These are phyloP conservation scores for Cephalopachus bancanus DNA, from an alignment of 2,797 vertebrate genomes.

Conservation along the genomic window DNA sequence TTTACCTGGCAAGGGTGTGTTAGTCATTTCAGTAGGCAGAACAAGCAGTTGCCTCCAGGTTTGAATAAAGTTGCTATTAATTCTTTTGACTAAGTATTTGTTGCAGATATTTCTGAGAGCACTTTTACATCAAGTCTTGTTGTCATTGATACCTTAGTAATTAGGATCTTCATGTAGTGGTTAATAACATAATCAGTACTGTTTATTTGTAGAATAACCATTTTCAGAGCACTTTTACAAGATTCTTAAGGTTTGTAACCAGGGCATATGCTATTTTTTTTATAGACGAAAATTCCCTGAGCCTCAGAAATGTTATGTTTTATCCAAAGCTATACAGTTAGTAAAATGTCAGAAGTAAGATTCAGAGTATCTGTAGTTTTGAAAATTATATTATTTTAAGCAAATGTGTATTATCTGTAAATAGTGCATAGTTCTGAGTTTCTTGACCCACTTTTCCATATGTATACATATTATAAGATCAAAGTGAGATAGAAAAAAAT, in stretches of 20 bases:
- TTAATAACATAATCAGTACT: neutral
- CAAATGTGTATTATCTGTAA: constrained; percentile 46
- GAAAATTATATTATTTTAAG: constrained; percentile 41
- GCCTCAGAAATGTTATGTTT: constrained; percentile 21
- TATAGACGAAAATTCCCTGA: neutral
- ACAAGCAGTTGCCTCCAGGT: neutral
- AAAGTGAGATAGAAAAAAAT: constrained; percentile 35
- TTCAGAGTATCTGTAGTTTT: constrained; percentile 13
- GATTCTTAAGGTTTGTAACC: neutral
- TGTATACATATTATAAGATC: neutral
- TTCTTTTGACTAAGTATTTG: neutral
- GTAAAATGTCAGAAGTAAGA: constrained; percentile 32
- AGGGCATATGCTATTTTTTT: constrained; percentile 47
- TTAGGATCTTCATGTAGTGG: neutral
- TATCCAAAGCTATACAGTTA: constrained; percentile 7
- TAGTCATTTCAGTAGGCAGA: neutral
- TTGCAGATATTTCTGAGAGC: constrained; percentile 40
- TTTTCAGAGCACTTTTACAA: constrained; percentile 49
- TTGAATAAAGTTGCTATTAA: neutral
- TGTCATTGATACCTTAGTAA: neutral
- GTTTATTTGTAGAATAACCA: constrained; percentile 21
- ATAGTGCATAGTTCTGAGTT: constrained; percentile 15
- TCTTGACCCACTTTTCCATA: constrained; percentile 2
- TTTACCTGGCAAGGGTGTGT: neutral
- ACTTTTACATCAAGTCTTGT: neutral